A percentile compares a stretch with the other conserved stretches of the same genome.
These are phyloP conservation scores for Eclectus roratus DNA, from an alignment of 2,113 vertebrate genomes.

Conservation along the genomic window DNA sequence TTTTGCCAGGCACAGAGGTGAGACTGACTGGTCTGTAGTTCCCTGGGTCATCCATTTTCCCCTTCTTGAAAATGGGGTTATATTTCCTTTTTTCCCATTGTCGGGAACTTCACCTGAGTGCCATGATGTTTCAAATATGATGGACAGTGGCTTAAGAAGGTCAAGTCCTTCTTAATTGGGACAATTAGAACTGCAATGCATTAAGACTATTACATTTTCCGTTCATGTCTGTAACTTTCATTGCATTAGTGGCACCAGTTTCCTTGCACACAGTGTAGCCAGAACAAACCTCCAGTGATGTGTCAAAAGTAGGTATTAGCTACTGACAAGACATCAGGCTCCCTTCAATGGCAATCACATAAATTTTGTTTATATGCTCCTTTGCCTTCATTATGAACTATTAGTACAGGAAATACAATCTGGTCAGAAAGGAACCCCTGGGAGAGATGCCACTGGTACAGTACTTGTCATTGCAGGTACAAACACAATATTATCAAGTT, in stretches of 20 bases:
- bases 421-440: neutral
- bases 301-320: neutral
- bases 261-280: neutral
- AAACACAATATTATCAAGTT: neutral
- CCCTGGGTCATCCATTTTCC: too few relatives aligned
- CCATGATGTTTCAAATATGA: too few relatives aligned
- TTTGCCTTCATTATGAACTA: neutral
- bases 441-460: neutral
- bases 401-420: neutral
- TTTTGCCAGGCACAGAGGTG: too few relatives aligned
- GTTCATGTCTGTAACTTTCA: neutral
- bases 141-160: neutral
- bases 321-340: neutral
- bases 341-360: neutral
- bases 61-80: too few relatives aligned
- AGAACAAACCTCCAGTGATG: rapidly evolving
- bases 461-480: neutral
- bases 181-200: neutral
- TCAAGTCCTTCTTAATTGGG: neutral
- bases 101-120: too few relatives aligned
- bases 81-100: too few relatives aligned
- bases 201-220: neutral
- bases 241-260: neutral
- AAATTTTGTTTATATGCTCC: neutral
- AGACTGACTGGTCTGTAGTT: too few relatives aligned